phyloP scores from a whole-genome alignment of 2,113 vertebrate genomes.

The Chamaetylas fuelleborni region DNA sequence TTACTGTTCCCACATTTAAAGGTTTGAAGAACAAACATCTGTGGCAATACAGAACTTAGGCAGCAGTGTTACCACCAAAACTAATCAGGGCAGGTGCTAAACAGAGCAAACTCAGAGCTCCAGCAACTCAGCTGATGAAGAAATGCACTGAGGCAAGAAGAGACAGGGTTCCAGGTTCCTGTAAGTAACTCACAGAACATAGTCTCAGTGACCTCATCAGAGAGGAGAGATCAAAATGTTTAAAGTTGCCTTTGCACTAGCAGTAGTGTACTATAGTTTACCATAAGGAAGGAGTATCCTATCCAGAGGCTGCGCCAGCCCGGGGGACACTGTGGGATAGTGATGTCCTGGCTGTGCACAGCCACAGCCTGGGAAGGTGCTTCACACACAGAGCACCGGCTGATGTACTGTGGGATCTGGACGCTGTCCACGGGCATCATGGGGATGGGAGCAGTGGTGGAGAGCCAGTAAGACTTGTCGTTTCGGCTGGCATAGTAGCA shows the following conservation, averaged over 20 bases:
- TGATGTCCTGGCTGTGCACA: slow-evolving; percentile 91
- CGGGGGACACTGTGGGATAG: slow-evolving; percentile 86
- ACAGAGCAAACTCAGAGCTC: background rate
- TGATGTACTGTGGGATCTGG: slow-evolving; percentile 89
- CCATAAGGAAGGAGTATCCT: slow-evolving; percentile 98
- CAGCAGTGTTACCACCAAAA: background rate
- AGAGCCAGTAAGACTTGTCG: slow-evolving; percentile 98
- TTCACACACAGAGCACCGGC: slow-evolving; percentile 93
- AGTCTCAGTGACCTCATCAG: background rate
- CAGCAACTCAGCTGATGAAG: background rate
- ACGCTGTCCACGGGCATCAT: slow-evolving; percentile 89
- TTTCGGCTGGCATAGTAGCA: slow-evolving; percentile 93
- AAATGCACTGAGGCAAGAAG: background rate
- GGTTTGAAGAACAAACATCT: background rate
- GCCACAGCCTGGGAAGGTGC: slow-evolving; percentile 90
- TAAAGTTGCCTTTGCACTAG: background rate
- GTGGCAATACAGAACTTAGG: background rate
- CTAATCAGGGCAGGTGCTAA: background rate
- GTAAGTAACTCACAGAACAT: background rate
- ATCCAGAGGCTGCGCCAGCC: slow-evolving; percentile 98
- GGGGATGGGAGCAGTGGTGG: slow-evolving; percentile 91
- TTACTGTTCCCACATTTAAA: background rate
- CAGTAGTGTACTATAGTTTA: slow-evolving; percentile 40
- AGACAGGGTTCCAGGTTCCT: background rate
- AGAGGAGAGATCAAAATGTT: background rate